Conservation (phyloP, 2,888 invertebrate species). For the Zhengitettix transpicula region DNA sequence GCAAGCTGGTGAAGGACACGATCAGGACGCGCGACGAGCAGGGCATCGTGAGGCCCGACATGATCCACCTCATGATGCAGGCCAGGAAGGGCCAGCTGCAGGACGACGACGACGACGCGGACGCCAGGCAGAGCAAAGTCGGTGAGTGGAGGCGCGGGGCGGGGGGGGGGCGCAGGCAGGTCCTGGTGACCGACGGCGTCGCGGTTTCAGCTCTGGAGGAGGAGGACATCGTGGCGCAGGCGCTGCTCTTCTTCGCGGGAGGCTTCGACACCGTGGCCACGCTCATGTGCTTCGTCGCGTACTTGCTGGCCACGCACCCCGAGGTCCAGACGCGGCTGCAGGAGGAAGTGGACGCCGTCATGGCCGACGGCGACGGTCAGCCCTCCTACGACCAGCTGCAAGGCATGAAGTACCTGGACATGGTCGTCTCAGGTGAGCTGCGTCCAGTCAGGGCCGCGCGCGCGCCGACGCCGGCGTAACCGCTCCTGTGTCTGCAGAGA, state of each 20-base stretch:
- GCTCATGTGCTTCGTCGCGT: slow-evolving; percentile 3
- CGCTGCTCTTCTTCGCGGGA: slow-evolving; percentile 9
- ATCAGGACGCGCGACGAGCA: no score
- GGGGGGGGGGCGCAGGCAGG: slow-evolving; percentile 12
- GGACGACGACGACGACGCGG: no score
- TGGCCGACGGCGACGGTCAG: slow-evolving; percentile 5
- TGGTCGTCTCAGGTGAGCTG: slow-evolving; percentile 30
- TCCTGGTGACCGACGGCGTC: slow-evolving; percentile 5
- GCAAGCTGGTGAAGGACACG: no score
- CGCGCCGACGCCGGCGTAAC: no score
- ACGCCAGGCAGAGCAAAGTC: no score
- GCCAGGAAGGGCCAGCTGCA: no score
- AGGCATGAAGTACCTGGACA: slow-evolving; percentile 40
- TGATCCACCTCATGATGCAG: no score
- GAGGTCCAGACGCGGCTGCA: slow-evolving; percentile 6
- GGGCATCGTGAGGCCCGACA: no score
- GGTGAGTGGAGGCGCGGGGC: background rate
- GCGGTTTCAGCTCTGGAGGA: slow-evolving; percentile 1
- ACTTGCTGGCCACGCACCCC: slow-evolving; percentile 7
- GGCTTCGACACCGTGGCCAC: slow-evolving; percentile 11
- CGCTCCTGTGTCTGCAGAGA: no score
- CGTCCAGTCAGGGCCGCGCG: no score
- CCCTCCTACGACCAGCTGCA: slow-evolving; percentile 22
- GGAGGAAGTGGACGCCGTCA: slow-evolving; percentile 4
- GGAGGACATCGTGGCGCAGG: slow-evolving; percentile 10